Percentiles rank a stretch among this genome's conserved stretches.
Evolutionary conservation across 1,140 invertebrate species (phyloP).

Genomic region (Drosophila sechellia): DNA sequence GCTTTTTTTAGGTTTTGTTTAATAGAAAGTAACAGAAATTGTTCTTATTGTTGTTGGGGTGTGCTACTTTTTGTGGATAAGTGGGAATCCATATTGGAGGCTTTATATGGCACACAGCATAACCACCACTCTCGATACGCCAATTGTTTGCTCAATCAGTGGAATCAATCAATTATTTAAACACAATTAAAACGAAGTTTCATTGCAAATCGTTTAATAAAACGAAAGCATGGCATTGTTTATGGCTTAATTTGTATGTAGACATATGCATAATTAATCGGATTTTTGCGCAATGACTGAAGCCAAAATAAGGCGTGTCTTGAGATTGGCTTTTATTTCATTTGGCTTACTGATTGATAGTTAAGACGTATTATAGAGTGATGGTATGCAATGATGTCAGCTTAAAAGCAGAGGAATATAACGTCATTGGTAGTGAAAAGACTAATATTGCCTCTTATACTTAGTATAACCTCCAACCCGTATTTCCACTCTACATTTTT

Average conservation of each 20-base stretch:
- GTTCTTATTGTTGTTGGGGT: constrained; percentile 58
- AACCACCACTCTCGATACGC: constrained; percentile 25
- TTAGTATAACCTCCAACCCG: background rate
- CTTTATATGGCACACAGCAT: constrained; percentile 24
- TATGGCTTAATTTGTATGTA: constrained; percentile 15
- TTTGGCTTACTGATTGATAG: constrained; percentile 36
- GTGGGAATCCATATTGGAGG: constrained; percentile 19
- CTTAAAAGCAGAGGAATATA: constrained; percentile 14
- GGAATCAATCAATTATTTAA: constrained; percentile 69
- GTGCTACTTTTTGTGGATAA: constrained; percentile 65
- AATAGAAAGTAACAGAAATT: constrained; percentile 83
- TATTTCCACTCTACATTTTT: background rate
- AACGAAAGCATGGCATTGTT: constrained; percentile 74
- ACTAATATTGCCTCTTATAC: background rate
- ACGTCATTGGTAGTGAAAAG: background rate
- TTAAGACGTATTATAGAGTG: constrained; percentile 1
- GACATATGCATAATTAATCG: constrained; percentile 43
- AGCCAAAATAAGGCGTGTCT: constrained; percentile 47
- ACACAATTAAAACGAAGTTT: constrained; percentile 57
- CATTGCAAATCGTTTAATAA: constrained; percentile 48
- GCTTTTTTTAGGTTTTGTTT: constrained; percentile 60
- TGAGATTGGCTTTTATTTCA: constrained; percentile 30
- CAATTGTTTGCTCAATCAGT: constrained; percentile 28
- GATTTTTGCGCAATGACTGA: constrained; percentile 67
- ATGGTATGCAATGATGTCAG: constrained; percentile 58